A percentile compares a stretch with the other conserved stretches of the same genome.
Evolutionary conservation across 2,797 vertebrate species (phyloP).

Genomic region (Mormyrops boulengeri): DNA sequence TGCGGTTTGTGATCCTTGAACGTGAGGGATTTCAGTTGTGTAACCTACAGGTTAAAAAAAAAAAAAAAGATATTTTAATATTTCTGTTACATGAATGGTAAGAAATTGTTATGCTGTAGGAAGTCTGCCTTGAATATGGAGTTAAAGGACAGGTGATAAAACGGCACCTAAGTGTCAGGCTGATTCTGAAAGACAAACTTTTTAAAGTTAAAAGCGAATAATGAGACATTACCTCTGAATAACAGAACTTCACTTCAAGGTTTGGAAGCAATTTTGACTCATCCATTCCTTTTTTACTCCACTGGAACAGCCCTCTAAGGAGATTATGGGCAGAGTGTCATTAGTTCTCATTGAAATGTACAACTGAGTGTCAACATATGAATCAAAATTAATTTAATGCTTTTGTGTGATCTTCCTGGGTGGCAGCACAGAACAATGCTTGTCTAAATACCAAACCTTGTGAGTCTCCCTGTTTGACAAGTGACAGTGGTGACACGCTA

Average conservation of each 20-base stretch:
- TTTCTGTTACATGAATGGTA: neutral
- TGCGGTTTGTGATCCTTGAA: neutral
- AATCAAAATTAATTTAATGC: constrained; percentile 6
- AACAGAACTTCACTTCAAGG: neutral
- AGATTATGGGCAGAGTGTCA: neutral
- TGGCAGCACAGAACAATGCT: neutral
- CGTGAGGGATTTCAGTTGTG: neutral
- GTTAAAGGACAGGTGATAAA: neutral
- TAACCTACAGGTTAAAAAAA: neutral
- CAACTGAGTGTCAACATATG: neutral
- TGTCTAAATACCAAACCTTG: neutral
- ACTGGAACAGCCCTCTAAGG: neutral
- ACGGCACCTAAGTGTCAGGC: neutral
- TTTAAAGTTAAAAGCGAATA: neutral
- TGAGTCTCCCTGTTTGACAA: neutral
- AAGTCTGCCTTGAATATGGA: neutral
- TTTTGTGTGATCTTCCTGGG: neutral
- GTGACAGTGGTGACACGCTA: neutral
- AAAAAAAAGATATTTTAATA: neutral
- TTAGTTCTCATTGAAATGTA: neutral
- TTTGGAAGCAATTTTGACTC: neutral
- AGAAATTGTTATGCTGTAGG: neutral
- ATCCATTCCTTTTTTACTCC: neutral
- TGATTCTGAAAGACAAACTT: neutral
- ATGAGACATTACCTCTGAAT: neutral